Evolutionary conservation across 2,888 invertebrate genomes (phyloP), one percentile per base, ranked within the genome.

Genomic region (Tethea ocularis): DNA sequence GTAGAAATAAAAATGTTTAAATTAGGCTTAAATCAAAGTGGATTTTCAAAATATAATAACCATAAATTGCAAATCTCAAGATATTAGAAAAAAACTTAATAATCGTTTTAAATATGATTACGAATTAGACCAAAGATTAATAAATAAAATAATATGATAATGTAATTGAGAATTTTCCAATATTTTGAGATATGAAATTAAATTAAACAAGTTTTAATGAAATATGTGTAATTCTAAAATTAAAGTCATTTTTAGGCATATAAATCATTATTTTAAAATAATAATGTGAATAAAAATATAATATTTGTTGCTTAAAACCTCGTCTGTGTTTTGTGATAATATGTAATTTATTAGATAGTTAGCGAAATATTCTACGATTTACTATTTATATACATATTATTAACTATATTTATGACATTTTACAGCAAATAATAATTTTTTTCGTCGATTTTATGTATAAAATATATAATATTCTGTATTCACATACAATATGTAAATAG

Each of bases 271-370:
- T 62, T 65, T 66, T 63, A 58, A 72, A 63, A 61, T 61, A 57
- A 56, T 55, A 61, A 61, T 68, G 58, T 69, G 68, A 64, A 67
- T 64, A 70, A 57, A 61, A 51, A 55, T 60, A 36, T 57, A 58
- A 60, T 51, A 59, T 60, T 64, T 74, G 73, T 76, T 65, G 80
- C 78, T 80, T 77, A 59, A 71, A 75, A 79, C 72, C 68, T 82
- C 77, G 78, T 84, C 83, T 84, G 78, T 85, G 79, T 85, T 84
- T 83, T 85, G 84, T 86, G 83, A 84, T n/a, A n/a, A n/a, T 82
- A 63, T 20, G 17, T 46, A 46, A 20, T 10, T 33, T 3, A 33
- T 33, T 46, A 46, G 46, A 69, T 80, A 78, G 75, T 66, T 80
- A 78, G 71, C 66, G 61, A 59, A 54, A 69, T 69, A 63, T 64